Evolutionary conservation across 2,888 invertebrate species (phyloP).

Genomic region (Diaprepes abbreviatus): DNA sequence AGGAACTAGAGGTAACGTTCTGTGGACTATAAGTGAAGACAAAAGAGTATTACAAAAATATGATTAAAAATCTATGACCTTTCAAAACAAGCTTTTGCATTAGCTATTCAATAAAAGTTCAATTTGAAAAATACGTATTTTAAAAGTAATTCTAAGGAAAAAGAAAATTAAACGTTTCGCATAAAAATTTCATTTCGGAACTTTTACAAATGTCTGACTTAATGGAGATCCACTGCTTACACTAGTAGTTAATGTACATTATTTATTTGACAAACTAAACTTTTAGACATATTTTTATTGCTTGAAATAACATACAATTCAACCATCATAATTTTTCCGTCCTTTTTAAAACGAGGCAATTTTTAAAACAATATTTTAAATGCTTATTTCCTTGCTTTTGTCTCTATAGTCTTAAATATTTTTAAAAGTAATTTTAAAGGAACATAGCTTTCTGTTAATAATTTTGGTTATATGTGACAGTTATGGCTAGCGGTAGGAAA

Average conservation of each 20-base stretch:
- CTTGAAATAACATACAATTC: constrained; percentile 7
- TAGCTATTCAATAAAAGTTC: too few species aligned
- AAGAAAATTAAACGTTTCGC: not conserved
- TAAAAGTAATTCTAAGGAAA: too few species aligned
- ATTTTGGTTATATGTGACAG: constrained; percentile 4
- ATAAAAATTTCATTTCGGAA: not conserved
- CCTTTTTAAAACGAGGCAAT: constrained; percentile 11
- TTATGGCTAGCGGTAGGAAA: not conserved
- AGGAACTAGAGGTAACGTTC: too few species aligned
- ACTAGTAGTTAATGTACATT: constrained; percentile 2
- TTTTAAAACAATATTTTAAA: constrained; percentile 22
- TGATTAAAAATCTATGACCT: too few species aligned
- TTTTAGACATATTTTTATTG: not conserved
- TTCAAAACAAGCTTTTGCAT: too few species aligned
- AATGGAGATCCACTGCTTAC: not conserved
- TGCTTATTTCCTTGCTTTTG: not conserved
- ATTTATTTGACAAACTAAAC: not conserved
- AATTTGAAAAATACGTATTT: too few species aligned
- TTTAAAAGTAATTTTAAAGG: not conserved
- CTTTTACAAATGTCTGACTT: not conserved
- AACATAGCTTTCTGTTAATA: not conserved
- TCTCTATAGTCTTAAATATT: constrained; percentile 7
- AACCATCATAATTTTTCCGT: constrained; percentile 1
- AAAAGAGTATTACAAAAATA: too few species aligned
- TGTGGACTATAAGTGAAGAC: too few species aligned